Evolutionary conservation across 2,797 vertebrate genomes (phyloP).

Genomic region (Oryzias sinensis): DNA sequence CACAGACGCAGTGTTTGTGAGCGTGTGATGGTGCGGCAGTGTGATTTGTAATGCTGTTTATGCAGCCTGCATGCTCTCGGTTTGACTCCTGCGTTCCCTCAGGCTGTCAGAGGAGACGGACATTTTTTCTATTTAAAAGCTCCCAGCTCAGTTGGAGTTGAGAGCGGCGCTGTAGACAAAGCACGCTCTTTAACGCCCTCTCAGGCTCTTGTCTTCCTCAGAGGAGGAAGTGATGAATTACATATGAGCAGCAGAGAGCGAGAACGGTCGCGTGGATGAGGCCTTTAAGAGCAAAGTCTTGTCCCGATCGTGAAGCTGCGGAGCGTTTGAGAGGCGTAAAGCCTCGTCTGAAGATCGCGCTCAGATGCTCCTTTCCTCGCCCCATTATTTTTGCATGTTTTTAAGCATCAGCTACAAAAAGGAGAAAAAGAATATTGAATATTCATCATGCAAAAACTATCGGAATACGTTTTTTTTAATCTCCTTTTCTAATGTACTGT

Average conservation of each 20-base stretch:
- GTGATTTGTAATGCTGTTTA: constrained; percentile 67
- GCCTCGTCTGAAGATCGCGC: constrained; percentile 26
- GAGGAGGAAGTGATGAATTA: constrained; percentile 71
- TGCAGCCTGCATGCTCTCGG: constrained; percentile 62
- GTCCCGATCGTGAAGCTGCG: constrained; percentile 48
- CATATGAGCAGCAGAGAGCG: constrained; percentile 54
- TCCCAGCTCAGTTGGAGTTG: constrained; percentile 46
- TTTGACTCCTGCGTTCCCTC: constrained; percentile 57
- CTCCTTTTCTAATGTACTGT: too few relatives aligned
- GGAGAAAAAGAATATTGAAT: too few relatives aligned
- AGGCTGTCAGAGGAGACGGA: constrained; percentile 46
- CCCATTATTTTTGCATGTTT: too few relatives aligned
- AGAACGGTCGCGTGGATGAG: constrained; percentile 38
- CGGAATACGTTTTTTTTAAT: too few relatives aligned
- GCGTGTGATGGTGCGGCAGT: constrained; percentile 13
- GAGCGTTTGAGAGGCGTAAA: constrained; percentile 40
- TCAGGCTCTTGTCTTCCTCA: constrained; percentile 23
- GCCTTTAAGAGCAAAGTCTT: constrained; percentile 72
- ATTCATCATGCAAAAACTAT: too few relatives aligned
- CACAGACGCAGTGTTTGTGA: constrained; percentile 16
- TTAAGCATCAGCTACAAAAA: too few relatives aligned
- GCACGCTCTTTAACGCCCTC: constrained; percentile 21
- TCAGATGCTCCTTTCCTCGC: background rate
- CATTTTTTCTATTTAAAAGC: constrained; percentile 68
- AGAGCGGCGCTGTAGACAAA: constrained; percentile 30